Evolutionary conservation across 2,797 vertebrate species (phyloP).

Genomic region (Bradypodion pumilum): DNA sequence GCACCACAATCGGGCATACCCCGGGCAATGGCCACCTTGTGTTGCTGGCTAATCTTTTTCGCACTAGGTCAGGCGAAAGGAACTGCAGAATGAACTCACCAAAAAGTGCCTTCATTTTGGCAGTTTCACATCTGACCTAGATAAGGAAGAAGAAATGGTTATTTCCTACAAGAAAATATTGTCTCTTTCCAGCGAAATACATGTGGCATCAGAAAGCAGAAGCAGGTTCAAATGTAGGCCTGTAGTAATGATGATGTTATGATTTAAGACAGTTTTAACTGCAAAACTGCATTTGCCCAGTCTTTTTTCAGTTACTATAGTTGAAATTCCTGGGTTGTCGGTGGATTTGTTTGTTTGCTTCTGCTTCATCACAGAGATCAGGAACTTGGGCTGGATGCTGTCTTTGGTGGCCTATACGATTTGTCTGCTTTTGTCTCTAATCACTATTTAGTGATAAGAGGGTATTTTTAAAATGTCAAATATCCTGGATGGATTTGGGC

Average conservation of each 20-base stretch:
- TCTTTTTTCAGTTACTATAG: no score
- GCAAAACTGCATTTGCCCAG: no score
- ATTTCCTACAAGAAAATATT: background rate
- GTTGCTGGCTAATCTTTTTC: no score
- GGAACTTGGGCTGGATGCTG: background rate
- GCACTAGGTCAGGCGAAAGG: no score
- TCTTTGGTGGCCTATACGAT: background rate
- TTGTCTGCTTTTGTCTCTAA: background rate
- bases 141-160: no score
- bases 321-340: no score
- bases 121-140: no score
- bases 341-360: background rate
- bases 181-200: background rate
- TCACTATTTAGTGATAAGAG: background rate
- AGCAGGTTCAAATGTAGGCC: background rate
- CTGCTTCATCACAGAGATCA: background rate
- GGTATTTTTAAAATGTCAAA: background rate
- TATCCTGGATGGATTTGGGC: background rate
- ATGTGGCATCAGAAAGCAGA: background rate
- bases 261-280: background rate
- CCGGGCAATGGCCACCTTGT: no score
- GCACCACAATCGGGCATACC: no score
- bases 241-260: background rate
- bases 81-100: no score
- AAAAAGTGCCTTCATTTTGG: no score